A percentile compares a stretch with the other conserved stretches of the same genome.
These are phyloP conservation scores for Neopelma chrysocephalum DNA, from an alignment of 2,797 vertebrate species.

Conservation along the genomic window DNA sequence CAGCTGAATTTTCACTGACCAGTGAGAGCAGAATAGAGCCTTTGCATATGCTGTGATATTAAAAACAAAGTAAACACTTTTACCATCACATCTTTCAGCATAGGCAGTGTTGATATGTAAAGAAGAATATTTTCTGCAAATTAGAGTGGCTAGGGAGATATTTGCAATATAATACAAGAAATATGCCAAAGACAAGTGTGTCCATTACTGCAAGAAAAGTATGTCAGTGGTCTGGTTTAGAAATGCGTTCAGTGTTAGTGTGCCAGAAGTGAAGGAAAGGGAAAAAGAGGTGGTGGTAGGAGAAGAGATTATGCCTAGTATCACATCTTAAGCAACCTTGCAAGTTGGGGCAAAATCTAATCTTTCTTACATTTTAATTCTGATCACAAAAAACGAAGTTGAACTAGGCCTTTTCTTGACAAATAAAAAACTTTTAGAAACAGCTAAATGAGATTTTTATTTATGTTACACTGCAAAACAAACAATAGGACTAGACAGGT, in stretches of 20 bases:
- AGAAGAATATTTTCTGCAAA: neutral
- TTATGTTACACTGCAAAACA: conserved; percentile 13
- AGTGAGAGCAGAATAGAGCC: neutral
- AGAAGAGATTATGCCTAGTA: neutral
- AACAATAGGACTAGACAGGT: neutral
- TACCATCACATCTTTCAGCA: neutral
- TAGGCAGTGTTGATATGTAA: neutral
- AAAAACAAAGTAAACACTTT: neutral
- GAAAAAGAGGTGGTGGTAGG: neutral
- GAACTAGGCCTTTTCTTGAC: neutral
- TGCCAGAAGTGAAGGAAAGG: conserved; percentile 25
- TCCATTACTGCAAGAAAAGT: neutral
- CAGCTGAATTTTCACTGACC: neutral
- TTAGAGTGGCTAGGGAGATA: conserved; percentile 35
- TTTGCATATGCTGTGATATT: neutral
- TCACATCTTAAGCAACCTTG: neutral
- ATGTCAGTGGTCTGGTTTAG: conserved; percentile 39
- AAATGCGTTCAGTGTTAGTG: conserved; percentile 35
- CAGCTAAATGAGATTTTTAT: neutral
- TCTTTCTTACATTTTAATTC: neutral
- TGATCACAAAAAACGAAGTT: conserved; percentile 28
- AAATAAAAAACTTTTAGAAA: conserved; percentile 29
- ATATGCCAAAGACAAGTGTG: neutral
- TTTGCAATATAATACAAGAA: conserved; percentile 27
- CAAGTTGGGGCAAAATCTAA: neutral